Evolutionary conservation across 2,888 invertebrate genomes (phyloP), one percentile per base, ranked within the genome.

Genomic region (Itoplectis maculator): DNA sequence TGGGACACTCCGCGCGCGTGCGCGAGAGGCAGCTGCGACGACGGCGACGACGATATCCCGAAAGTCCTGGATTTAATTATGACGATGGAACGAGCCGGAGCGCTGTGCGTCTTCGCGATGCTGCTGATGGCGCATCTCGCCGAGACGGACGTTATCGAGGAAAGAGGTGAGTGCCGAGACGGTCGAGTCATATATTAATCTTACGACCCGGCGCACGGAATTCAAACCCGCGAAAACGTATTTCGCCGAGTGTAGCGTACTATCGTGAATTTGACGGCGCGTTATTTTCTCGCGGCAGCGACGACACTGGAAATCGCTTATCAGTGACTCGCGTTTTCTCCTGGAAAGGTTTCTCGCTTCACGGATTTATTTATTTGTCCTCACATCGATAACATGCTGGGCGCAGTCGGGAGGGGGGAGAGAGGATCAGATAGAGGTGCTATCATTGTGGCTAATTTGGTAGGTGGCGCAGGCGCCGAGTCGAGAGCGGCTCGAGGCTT

Each of bases 141-240:
- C 73, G 74, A 79, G 51, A 81, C 87, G 35, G 89, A 91, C 54
- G 90, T 90, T 83, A 92, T 89, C 81, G 92, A 92, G 73, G 92
- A 92, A 89, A 90, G 92, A 92, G 92, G 92, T 92, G 72, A 73
- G 88, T 29, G n/a, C n/a, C n/a, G n/a, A n/a, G 29, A 29, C 29
- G 29, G 29, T 29, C n/a, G n/a, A n/a, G n/a, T n/a, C n/a, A n/a
- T n/a, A n/a, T n/a, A n/a, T n/a, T n/a, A n/a, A n/a, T n/a, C n/a
- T n/a, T n/a, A n/a, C n/a, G n/a, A n/a, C n/a, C n/a, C n/a, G n/a
- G n/a, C n/a, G n/a, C n/a, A n/a, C 8, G 49, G 49, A 18, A 20
- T 51, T 15, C 6, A 18, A 49, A 5, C 7, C 2, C 8, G 7
- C 18, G 9, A 51, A 20, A 51, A 18, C 15, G n/a, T n/a, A n/a